These are phyloP conservation scores for Caenorhabditis brenneri DNA, from an alignment of 1,140 invertebrate species.

Conservation along the genomic window DNA sequence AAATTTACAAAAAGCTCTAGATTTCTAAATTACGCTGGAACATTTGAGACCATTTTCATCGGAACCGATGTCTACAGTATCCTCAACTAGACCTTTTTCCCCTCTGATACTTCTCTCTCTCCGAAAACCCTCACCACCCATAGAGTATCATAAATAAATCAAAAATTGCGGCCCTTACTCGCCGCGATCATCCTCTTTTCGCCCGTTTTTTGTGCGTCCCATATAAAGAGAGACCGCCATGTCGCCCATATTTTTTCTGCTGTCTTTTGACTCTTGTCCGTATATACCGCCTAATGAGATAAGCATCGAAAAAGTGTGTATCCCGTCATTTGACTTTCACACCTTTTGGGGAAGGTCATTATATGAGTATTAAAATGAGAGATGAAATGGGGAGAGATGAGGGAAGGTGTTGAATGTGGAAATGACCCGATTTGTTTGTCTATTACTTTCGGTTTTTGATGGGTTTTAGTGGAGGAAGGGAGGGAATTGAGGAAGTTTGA, in stretches of 20 bases:
- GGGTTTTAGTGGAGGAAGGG: too few relatives aligned
- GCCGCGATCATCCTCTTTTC: background rate
- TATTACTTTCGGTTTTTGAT: background rate
- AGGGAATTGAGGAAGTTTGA: too few relatives aligned
- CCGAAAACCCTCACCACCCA: background rate
- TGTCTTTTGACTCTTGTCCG: background rate
- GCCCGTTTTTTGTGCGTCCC: too few relatives aligned
- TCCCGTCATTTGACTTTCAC: background rate
- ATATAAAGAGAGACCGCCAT: constrained; percentile 21
- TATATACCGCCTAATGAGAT: background rate
- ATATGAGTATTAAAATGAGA: too few relatives aligned
- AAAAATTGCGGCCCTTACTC: background rate
- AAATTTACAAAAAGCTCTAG: too few relatives aligned
- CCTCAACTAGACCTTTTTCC: background rate
- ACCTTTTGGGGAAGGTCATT: constrained; percentile 39
- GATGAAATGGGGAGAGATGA: too few relatives aligned
- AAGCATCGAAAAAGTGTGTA: constrained; percentile 31
- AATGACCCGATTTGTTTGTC: constrained; percentile 13
- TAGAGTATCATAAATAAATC: constrained; percentile 31
- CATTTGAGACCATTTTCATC: background rate
- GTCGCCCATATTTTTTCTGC: constrained; percentile 26
- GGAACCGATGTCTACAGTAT: background rate
- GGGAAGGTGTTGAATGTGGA: background rate
- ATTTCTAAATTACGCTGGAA: too few relatives aligned
- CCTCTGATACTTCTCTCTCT: background rate